These are phyloP conservation scores for Aphidius gifuensis DNA, from an alignment of 1,140 invertebrate species.

Conservation along the genomic window DNA sequence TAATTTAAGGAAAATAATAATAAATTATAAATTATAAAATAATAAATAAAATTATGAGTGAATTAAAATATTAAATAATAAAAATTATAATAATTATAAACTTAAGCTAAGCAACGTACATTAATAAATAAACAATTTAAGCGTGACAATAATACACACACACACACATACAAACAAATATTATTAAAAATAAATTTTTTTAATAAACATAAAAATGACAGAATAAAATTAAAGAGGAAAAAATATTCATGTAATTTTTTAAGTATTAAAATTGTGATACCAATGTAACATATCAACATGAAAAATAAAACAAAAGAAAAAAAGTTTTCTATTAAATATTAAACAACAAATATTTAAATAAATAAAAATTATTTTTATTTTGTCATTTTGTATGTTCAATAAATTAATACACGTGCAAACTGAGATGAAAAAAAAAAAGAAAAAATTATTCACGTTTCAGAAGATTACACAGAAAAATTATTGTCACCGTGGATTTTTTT, in stretches of 20 bases:
- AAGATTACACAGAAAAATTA: background rate
- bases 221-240: conserved; percentile 9
- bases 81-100: too few relatives aligned
- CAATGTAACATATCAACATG: conserved; percentile 26
- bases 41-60: too few relatives aligned
- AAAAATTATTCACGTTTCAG: conserved; percentile 2
- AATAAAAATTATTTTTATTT: conserved; percentile 5
- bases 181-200: conserved; percentile 8
- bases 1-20: background rate
- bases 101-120: too few relatives aligned
- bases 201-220: background rate
- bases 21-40: too few relatives aligned
- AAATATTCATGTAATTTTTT: conserved; percentile 15
- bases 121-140: conserved; percentile 17
- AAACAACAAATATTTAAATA: conserved; percentile 5
- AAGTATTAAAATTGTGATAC: conserved; percentile 12
- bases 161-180: conserved; percentile 29
- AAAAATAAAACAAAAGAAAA: conserved; percentile 26
- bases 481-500: background rate
- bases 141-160: conserved; percentile 35
- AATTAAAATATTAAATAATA: too few relatives aligned
- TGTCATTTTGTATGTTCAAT: conserved; percentile 5
- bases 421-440: too few relatives aligned
- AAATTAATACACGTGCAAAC: conserved; percentile 28
- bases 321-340: conserved; percentile 10